A percentile compares a stretch with the other conserved stretches of the same genome.
These are phyloP conservation scores for Solenopsis invicta DNA, from an alignment of 1,140 invertebrate species.

Conservation along the genomic window DNA sequence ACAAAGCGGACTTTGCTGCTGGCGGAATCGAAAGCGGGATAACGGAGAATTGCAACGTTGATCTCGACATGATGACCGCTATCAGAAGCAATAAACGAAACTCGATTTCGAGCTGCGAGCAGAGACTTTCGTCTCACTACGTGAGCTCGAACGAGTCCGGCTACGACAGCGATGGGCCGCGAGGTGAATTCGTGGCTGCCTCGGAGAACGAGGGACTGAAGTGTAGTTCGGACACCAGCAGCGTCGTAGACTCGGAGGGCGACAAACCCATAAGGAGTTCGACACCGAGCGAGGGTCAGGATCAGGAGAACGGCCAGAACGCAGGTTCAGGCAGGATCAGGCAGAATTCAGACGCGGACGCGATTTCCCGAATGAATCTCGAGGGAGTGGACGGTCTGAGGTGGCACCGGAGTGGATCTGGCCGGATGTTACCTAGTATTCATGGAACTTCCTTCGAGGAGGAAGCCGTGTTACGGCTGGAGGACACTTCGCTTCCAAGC, in stretches of 20 bases:
- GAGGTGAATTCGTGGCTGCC: slow-evolving; percentile 81
- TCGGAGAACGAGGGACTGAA: slow-evolving; percentile 83
- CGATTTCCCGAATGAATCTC: slow-evolving; percentile 55
- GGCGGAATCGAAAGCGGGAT: slow-evolving; percentile 75
- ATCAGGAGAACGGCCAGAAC: slow-evolving; percentile 65
- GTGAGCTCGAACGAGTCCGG: slow-evolving; percentile 94
- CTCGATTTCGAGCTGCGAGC: slow-evolving; percentile 81
- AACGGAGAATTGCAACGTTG: slow-evolving; percentile 74
- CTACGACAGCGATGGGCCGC: slow-evolving; percentile 92
- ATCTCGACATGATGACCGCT: slow-evolving; percentile 79
- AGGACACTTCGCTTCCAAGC: slow-evolving; percentile 62
- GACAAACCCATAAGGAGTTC: slow-evolving; percentile 83
- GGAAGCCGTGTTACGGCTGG: slow-evolving; percentile 47
- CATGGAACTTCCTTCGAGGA: slow-evolving; percentile 79
- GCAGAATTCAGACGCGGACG: slow-evolving; percentile 40
- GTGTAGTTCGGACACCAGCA: slow-evolving; percentile 84
- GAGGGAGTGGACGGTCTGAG: slow-evolving; percentile 80
- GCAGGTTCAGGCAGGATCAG: slow-evolving; percentile 40
- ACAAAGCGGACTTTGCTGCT: slow-evolving; percentile 57
- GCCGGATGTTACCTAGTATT: slow-evolving; percentile 83
- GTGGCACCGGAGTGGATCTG: slow-evolving; percentile 85
- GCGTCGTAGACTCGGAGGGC: slow-evolving; percentile 83
- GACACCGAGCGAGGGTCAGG: slow-evolving; percentile 79
- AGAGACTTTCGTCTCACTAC: slow-evolving; percentile 88
- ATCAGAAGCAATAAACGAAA: slow-evolving; percentile 82